Evolutionary conservation across 2,888 invertebrate species (phyloP), one percentile per base, ranked within the genome.

Genomic region (Argyra leucocephala): DNA sequence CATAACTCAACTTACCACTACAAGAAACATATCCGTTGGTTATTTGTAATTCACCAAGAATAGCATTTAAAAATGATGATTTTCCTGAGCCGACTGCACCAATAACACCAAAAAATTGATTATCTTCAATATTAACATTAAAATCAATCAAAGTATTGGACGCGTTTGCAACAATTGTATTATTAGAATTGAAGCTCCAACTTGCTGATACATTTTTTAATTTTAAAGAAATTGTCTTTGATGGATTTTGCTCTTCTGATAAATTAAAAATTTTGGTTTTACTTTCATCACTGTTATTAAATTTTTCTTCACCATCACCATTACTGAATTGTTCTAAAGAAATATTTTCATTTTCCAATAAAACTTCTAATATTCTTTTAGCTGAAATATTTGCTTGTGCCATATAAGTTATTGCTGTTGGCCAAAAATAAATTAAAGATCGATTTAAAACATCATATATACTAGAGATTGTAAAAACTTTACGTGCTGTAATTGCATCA

Each of bases 381-480:
- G 87, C 81, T 57, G 89, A 88, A 1, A 91, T 87, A 60, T 85
- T 81, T 0, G 86, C 86, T 74, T 91, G 91, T 0, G 89, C 82
- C 0, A 86, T 82, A 72, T 86, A 86, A 1, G 88, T 85, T 63
- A 91, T 85, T 0, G 88, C 88, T 73, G 84, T 82, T 0, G 91
- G 90, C 66, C 90, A 85, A 74, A 88, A 90, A 57, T 90, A 86
- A 0, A 88, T 88, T 75, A 90, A 83, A 0, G 86, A 84, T 64
- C 88, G 84, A 48, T 89, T 85, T 18, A 91, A 76, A 24, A 89
- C 86, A 70, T 90, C 90, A 75, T 88, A 90, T 70, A 90, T 86
- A 0, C 90, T 86, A 62, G 89, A 86, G 63, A 89, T 82, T 26
- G 90, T 87, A 74, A 89, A 90, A 0, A 89, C 83, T 76, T 85